phyloP scores from a whole-genome alignment of 2,888 invertebrate species.

The Drosophila parthenogenetica region DNA sequence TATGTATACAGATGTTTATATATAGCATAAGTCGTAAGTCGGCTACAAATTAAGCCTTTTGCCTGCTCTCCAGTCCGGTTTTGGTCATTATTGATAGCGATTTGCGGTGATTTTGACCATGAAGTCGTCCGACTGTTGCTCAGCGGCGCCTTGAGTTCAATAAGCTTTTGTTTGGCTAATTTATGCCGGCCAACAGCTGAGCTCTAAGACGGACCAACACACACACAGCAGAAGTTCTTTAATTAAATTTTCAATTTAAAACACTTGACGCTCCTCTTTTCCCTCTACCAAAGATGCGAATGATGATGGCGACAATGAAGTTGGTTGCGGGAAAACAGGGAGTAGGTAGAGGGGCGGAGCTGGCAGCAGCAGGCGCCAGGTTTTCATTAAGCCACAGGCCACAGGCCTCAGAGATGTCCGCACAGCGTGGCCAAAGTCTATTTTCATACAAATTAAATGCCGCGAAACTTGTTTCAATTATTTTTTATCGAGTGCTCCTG shows the following conservation, averaged over 20 bases:
- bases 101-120: slow-evolving; percentile 73
- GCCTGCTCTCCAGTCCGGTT: slow-evolving; percentile 48
- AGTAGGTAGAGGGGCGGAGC: neutral
- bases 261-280: slow-evolving; percentile 51
- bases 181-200: slow-evolving; percentile 52
- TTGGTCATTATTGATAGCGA: slow-evolving; percentile 71
- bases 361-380: slow-evolving; percentile 60
- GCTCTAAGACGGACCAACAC: neutral
- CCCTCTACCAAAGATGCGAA: slow-evolving; percentile 5
- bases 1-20: slow-evolving; percentile 9
- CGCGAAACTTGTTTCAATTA: slow-evolving; percentile 48
- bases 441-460: slow-evolving; percentile 71
- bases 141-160: slow-evolving; percentile 62
- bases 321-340: neutral
- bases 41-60: slow-evolving; percentile 75
- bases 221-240: slow-evolving; percentile 54
- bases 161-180: slow-evolving; percentile 75
- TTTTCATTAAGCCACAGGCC: slow-evolving; percentile 68
- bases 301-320: slow-evolving; percentile 15
- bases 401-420: slow-evolving; percentile 44
- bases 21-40: slow-evolving; percentile 25
- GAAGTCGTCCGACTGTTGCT: slow-evolving; percentile 46
- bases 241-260: slow-evolving; percentile 77
- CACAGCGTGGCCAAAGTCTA: slow-evolving; percentile 42
- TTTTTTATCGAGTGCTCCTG: slow-evolving; percentile 22